Conservation (phyloP, 2,888 invertebrate species). For the Andrena bicolor region DNA sequence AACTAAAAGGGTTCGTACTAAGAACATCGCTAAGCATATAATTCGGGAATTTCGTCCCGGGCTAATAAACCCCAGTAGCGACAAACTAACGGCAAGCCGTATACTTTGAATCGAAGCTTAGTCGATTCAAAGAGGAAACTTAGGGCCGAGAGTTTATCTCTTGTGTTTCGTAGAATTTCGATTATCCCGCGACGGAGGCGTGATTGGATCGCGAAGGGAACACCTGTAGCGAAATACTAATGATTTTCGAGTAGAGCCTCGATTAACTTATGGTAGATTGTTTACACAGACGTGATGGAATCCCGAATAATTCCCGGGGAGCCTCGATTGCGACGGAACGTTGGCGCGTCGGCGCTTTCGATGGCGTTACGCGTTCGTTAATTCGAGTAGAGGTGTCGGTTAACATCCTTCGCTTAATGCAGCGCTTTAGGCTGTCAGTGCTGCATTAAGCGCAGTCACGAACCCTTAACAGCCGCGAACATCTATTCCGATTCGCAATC, state of each 20-base stretch:
- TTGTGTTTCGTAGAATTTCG: constrained; percentile 17
- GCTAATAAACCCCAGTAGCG: not conserved
- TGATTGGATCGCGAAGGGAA: constrained; percentile 17
- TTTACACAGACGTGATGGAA: constrained; percentile 19
- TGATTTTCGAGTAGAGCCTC: constrained; percentile 31
- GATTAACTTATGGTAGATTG: constrained; percentile 31
- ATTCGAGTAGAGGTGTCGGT: constrained; percentile 17
- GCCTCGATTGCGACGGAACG: not conserved
- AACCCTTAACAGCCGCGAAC: not conserved
- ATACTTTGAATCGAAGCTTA: not conserved
- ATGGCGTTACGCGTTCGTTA: not conserved
- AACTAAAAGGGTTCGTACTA: not conserved
- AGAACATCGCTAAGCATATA: not conserved
- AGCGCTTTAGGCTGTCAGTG: not conserved
- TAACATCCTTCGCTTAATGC: constrained; percentile 14
- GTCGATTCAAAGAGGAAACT: constrained; percentile 18
- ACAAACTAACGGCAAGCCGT: not conserved
- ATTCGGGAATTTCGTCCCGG: constrained; percentile 7
- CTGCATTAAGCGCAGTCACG: not conserved
- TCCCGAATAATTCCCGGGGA: too few relatives aligned
- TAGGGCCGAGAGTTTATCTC: constrained; percentile 5
- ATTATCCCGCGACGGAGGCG: constrained; percentile 20
- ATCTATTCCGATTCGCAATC: not conserved
- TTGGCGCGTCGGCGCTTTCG: not conserved
- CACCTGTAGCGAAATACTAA: constrained; percentile 23